These are phyloP conservation scores for Drosophila anomelani DNA, from an alignment of 2,888 invertebrate genomes.

Conservation along the genomic window DNA sequence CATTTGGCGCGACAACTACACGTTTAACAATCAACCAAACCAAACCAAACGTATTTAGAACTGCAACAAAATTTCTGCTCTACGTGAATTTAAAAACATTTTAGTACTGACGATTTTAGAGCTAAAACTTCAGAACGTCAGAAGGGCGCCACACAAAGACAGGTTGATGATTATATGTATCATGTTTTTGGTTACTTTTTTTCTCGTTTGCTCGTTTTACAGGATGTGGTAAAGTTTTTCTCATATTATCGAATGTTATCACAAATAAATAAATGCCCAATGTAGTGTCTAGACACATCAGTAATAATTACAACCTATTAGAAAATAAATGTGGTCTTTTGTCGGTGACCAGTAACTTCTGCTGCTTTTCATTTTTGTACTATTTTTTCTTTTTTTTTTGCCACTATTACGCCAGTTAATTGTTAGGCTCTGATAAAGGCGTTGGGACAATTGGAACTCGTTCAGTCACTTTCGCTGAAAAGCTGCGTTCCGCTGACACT, in stretches of 20 bases:
- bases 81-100: constrained; percentile 76
- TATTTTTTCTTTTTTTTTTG: constrained; percentile 75
- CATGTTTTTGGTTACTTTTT: neutral
- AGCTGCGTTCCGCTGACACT: constrained; percentile 45
- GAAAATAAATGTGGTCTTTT: constrained; percentile 13
- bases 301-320: constrained; percentile 3
- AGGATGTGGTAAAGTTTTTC: neutral
- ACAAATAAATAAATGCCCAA: neutral
- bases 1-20: constrained; percentile 62
- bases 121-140: constrained; percentile 24
- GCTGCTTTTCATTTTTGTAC: constrained; percentile 34
- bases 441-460: constrained; percentile 69
- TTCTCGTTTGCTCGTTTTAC: neutral
- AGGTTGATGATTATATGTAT: constrained; percentile 18
- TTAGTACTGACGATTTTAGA: constrained; percentile 61
- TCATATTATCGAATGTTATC: neutral
- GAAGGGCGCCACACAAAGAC: constrained; percentile 15
- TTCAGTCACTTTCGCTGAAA: constrained; percentile 82
- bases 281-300: constrained; percentile 1
- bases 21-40: constrained; percentile 46
- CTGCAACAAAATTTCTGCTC: constrained; percentile 74
- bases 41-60: constrained; percentile 72
- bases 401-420: constrained; percentile 74
- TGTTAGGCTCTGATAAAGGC: constrained; percentile 64
- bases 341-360: constrained; percentile 41